phyloP scores from a whole-genome alignment of 2,113 vertebrate species.

The Epinephelus cyanopodus region DNA sequence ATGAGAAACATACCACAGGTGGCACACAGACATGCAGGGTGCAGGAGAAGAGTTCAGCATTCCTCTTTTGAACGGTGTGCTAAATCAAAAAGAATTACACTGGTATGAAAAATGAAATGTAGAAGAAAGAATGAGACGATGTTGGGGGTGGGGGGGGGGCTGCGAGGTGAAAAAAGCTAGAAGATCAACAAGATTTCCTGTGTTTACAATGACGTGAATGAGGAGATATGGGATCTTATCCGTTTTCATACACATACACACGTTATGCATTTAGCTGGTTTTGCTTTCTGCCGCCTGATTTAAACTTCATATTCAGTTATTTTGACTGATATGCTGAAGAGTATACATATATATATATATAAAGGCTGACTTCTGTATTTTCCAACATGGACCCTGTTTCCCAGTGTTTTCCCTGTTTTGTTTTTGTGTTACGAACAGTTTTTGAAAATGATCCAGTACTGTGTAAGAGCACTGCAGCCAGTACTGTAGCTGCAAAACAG shows the following conservation, averaged over 20 bases:
- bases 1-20: slow-evolving; percentile 45
- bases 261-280: neutral
- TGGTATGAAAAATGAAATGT: neutral
- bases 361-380: no score
- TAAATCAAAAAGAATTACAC: neutral
- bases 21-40: slow-evolving; percentile 17
- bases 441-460: no score
- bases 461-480: no score
- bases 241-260: neutral
- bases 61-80: neutral
- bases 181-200: slow-evolving; percentile 40
- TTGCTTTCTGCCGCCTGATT: neutral
- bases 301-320: neutral
- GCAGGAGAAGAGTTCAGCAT: slow-evolving; percentile 10
- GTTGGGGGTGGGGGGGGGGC: neutral
- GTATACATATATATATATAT: no score
- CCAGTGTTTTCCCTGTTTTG: no score
- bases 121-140: neutral
- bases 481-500: no score
- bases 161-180: neutral
- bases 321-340: neutral
- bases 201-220: neutral
- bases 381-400: no score
- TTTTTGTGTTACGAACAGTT: no score
- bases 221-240: slow-evolving; percentile 29